Conservation (phyloP, 1,140 invertebrate genomes). For the Nomia melanderi region DNA sequence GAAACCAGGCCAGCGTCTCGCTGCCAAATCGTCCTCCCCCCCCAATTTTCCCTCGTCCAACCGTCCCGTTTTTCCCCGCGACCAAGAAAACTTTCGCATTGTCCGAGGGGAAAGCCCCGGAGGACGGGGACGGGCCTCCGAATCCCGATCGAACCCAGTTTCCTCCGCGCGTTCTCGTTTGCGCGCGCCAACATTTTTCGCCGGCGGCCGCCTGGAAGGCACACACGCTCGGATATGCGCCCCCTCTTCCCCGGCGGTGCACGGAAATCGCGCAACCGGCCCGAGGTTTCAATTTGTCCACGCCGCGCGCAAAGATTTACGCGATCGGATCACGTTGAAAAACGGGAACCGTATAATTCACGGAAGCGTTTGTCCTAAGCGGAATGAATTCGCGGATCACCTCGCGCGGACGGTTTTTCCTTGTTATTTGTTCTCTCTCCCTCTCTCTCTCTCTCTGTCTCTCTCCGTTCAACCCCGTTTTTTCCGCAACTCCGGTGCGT, state of each 20-base stretch:
- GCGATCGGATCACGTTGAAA: background rate
- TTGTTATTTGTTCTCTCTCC: background rate
- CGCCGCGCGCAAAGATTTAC: no score
- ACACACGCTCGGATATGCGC: no score
- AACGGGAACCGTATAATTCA: background rate
- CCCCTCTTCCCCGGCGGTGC: background rate
- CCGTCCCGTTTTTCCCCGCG: background rate
- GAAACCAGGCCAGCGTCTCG: constrained; percentile 60
- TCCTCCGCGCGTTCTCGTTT: constrained; percentile 38
- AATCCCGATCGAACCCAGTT: constrained; percentile 51
- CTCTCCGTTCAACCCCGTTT: no score
- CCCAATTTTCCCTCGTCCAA: constrained; percentile 49
- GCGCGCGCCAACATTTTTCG: constrained; percentile 17
- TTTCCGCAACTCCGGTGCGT: no score
- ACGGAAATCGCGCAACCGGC: background rate
- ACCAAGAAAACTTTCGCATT: constrained; percentile 56
- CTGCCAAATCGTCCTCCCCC: constrained; percentile 52
- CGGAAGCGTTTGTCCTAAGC: background rate
- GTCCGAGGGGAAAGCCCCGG: constrained; percentile 51
- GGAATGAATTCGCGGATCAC: background rate
- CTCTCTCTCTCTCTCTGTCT: background rate
- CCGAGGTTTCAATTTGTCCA: background rate
- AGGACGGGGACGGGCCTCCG: constrained; percentile 43
- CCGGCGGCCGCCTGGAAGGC: background rate
- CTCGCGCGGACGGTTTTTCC: background rate